Conservation (phyloP, 2,888 invertebrate genomes). For the Xanthia togata region DNA sequence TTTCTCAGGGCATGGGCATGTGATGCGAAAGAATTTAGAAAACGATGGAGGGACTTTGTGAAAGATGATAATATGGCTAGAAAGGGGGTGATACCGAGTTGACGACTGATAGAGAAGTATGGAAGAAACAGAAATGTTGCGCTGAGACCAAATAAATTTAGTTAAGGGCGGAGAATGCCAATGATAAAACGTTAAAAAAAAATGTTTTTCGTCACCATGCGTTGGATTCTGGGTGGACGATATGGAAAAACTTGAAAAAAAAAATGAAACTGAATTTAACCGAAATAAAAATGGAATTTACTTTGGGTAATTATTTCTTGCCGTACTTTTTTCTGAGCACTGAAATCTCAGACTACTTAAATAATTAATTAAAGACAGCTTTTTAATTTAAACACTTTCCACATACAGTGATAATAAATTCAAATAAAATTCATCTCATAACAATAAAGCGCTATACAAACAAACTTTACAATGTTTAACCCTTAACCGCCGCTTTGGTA, state of each 20-base stretch:
- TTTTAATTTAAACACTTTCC: background rate
- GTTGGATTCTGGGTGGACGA: too few species aligned
- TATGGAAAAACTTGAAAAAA: background rate
- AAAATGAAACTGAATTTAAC: too few species aligned
- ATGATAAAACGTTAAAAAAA: background rate
- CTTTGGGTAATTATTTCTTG: background rate
- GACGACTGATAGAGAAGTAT: background rate
- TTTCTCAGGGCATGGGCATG: background rate
- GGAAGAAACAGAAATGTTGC: background rate
- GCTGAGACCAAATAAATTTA: fast-evolving
- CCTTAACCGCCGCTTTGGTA: slow-evolving; percentile 58
- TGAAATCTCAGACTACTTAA: background rate
- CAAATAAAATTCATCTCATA: slow-evolving; percentile 47
- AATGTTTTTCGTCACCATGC: background rate
- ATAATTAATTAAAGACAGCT: background rate
- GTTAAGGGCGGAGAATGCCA: background rate
- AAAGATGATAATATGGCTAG: background rate
- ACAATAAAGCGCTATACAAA: slow-evolving; percentile 47
- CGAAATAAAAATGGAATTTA: too few species aligned
- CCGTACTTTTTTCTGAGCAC: background rate
- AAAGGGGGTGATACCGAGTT: background rate
- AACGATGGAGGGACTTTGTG: background rate
- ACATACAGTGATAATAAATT: slow-evolving; percentile 14
- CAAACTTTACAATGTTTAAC: slow-evolving; percentile 62
- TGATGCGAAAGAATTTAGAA: background rate